Percentiles rank a stretch among this genome's conserved stretches.
Evolutionary conservation across 2,113 vertebrate genomes (phyloP).

Genomic region (Scalopus aquaticus): DNA sequence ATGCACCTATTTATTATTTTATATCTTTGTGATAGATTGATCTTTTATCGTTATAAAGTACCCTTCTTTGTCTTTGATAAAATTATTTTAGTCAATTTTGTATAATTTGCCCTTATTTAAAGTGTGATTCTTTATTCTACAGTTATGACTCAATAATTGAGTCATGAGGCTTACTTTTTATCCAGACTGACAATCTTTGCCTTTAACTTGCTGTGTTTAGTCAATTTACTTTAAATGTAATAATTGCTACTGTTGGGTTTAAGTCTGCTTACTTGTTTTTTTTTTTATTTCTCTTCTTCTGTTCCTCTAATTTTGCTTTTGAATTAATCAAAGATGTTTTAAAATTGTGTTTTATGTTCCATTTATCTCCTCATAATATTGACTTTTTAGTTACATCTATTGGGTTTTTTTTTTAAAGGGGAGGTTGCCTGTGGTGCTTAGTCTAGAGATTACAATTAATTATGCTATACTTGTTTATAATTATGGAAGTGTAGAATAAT

Average conservation of each 20-base stretch:
- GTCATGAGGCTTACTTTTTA: not conserved
- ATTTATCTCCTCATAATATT: not conserved
- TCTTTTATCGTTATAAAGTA: not conserved
- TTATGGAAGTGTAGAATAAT: not conserved
- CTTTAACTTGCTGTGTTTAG: not conserved
- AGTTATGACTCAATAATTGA: not conserved
- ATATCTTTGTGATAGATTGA: not conserved
- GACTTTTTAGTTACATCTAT: not conserved
- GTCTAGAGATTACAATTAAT: not conserved
- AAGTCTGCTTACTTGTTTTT: not conserved
- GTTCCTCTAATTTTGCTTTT: conserved; percentile 5
- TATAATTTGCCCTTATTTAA: conserved; percentile 19
- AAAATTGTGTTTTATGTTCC: not conserved
- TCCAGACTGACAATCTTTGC: not conserved
- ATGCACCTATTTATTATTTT: not conserved
- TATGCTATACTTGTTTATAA: not conserved
- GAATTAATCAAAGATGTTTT: not conserved
- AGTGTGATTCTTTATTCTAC: not conserved
- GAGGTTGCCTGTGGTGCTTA: not conserved
- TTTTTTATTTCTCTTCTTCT: not conserved
- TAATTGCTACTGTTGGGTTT: not conserved
- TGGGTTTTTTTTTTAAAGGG: not conserved
- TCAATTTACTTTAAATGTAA: conserved; percentile 16
- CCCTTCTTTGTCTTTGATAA: not conserved
- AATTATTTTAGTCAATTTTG: not conserved